Percentiles rank a stretch among this genome's conserved stretches.
Evolutionary conservation across 1,140 invertebrate genomes (phyloP).

Genomic region (Drosophila asahinai): DNA sequence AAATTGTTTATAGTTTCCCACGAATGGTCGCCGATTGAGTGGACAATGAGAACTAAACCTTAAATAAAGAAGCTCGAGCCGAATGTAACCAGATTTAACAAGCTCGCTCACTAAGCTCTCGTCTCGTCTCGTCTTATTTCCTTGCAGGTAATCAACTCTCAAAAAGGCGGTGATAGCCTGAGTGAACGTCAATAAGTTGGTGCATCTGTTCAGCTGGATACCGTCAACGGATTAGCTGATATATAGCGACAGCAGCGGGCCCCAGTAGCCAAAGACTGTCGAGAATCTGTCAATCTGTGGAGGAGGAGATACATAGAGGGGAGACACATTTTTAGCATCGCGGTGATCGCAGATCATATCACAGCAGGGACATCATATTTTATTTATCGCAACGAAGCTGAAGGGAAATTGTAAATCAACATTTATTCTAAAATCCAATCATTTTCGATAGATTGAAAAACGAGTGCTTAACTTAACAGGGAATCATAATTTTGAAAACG

Average conservation of each 20-base stretch:
- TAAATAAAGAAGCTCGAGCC: slow-evolving; percentile 7
- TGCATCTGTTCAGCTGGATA: slow-evolving; percentile 45
- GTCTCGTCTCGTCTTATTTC: neutral
- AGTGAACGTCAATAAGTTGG: slow-evolving; percentile 48
- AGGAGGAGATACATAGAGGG: slow-evolving; percentile 21
- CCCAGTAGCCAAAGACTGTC: slow-evolving; percentile 3
- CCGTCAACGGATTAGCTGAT: slow-evolving; percentile 34
- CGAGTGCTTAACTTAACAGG: slow-evolving; percentile 44
- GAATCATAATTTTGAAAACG: slow-evolving; percentile 25
- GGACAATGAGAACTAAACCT: slow-evolving; percentile 10
- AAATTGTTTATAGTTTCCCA: slow-evolving; percentile 42
- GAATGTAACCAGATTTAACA: slow-evolving; percentile 26
- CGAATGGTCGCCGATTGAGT: slow-evolving; percentile 55
- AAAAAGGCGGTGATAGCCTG: slow-evolving; percentile 65
- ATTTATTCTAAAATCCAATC: slow-evolving; percentile 14
- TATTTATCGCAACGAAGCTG: slow-evolving; percentile 26
- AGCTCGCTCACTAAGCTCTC: neutral
- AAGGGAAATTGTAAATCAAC: slow-evolving; percentile 28
- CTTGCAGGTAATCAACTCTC: slow-evolving; percentile 60
- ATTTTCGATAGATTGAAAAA: slow-evolving; percentile 30
- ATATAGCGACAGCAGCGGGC: slow-evolving; percentile 16
- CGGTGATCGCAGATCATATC: slow-evolving; percentile 38
- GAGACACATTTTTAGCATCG: slow-evolving; percentile 26
- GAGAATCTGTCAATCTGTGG: slow-evolving; percentile 24
- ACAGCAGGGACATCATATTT: slow-evolving; percentile 30